A percentile compares a stretch with the other conserved stretches of the same genome.
phyloP scores from a whole-genome alignment of 2,113 vertebrate species.

The Catharus minimus region DNA sequence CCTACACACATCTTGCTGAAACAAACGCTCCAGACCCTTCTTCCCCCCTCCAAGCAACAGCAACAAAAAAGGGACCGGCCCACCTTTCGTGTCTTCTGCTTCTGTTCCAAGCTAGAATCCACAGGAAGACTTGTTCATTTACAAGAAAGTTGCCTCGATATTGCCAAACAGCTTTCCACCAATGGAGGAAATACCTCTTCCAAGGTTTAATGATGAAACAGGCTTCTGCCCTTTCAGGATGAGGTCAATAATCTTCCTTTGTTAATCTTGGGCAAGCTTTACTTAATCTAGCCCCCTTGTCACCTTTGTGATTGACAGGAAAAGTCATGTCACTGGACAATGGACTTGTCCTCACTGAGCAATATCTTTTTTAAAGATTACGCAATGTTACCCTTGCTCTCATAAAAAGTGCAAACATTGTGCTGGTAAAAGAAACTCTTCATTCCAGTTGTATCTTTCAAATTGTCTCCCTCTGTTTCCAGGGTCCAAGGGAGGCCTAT shows the following conservation, averaged over 20 bases:
- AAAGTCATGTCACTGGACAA: constrained; percentile 66
- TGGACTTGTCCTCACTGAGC: constrained; percentile 53
- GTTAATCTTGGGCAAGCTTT: constrained; percentile 82
- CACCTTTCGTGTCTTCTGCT: not conserved
- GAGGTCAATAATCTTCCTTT: constrained; percentile 82
- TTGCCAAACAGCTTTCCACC: constrained; percentile 17
- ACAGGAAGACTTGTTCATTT: not conserved
- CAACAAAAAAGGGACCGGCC: not conserved
- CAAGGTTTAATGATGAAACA: constrained; percentile 77
- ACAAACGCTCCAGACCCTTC: not conserved
- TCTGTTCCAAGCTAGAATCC: not conserved
- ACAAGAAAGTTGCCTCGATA: not conserved
- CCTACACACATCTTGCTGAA: not conserved
- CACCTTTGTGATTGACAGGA: constrained; percentile 70
- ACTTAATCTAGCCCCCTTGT: constrained; percentile 80
- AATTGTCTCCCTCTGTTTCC: not conserved
- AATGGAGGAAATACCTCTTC: constrained; percentile 55
- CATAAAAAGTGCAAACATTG: constrained; percentile 46
- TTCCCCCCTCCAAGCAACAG: not conserved
- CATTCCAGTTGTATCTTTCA: constrained; percentile 29
- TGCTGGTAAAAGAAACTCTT: constrained; percentile 7
- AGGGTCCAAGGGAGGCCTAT: not conserved
- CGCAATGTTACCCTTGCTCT: constrained; percentile 49
- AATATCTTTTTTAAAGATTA: constrained; percentile 45
- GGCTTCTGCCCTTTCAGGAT: constrained; percentile 73